A percentile compares a stretch with the other conserved stretches of the same genome.
phyloP scores from a whole-genome alignment of 35 echinoderm and acorn worm species.

The Apostichopus californicus region DNA sequence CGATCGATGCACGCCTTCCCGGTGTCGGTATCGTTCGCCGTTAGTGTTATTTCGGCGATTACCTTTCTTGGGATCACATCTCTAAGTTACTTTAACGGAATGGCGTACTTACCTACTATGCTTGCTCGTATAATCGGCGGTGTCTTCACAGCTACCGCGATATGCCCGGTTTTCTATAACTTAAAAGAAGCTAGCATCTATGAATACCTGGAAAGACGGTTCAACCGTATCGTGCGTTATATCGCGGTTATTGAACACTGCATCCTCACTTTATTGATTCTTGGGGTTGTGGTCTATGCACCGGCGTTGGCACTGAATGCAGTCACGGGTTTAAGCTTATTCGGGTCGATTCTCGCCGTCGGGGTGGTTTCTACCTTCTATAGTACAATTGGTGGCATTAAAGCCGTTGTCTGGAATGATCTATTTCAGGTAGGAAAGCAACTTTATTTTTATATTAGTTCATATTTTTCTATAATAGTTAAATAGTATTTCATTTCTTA shows the following conservation, averaged over 20 bases:
- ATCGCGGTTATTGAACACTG: background rate
- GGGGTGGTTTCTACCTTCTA: conserved; percentile 56
- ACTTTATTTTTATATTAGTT: too few species aligned
- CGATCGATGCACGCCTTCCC: background rate
- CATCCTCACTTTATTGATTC: background rate
- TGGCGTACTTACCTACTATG: background rate
- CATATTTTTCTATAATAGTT: too few species aligned
- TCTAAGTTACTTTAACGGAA: background rate
- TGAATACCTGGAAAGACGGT: conserved; percentile 42
- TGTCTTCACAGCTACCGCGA: background rate
- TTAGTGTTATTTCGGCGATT: background rate
- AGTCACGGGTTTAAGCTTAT: conserved; percentile 42
- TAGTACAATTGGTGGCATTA: conserved; percentile 35
- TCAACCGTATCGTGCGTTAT: conserved; percentile 39
- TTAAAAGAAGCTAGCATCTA: conserved; percentile 37
- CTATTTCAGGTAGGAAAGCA: conserved; percentile 25
- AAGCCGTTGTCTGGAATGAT: conserved; percentile 52
- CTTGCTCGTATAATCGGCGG: background rate
- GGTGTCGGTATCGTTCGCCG: background rate
- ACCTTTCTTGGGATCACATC: background rate
- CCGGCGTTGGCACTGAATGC: conserved; percentile 52
- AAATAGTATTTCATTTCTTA: too few species aligned
- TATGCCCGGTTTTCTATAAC: conserved; percentile 39
- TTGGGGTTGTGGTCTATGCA: conserved; percentile 48
- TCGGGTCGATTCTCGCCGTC: conserved; percentile 6